phyloP scores from a whole-genome alignment of 2,797 vertebrate species.

The Nannoperca australis region DNA sequence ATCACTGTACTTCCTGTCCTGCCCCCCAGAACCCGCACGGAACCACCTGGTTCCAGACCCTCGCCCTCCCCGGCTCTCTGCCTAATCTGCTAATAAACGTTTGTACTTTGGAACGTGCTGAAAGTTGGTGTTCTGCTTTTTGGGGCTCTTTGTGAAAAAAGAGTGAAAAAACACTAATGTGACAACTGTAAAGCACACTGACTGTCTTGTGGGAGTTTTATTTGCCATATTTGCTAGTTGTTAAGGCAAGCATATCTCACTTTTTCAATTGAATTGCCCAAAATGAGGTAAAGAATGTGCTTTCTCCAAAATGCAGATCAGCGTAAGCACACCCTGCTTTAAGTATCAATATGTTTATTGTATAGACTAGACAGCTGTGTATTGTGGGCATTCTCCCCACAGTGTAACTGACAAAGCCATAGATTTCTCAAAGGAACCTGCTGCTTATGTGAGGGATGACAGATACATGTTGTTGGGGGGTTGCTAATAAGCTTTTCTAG shows the following conservation, averaged over 20 bases:
- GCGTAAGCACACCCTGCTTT: conserved; percentile 3
- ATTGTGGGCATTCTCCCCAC: conserved; percentile 87
- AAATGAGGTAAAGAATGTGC: conserved; percentile 24
- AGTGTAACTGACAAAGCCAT: conserved; percentile 90
- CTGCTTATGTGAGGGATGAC: conserved; percentile 88
- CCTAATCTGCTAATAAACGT: too few relatives aligned
- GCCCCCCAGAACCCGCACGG: too few relatives aligned
- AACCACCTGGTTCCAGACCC: too few relatives aligned
- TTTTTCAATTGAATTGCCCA: conserved; percentile 22
- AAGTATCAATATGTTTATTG: conserved; percentile 60
- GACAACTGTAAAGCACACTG: neutral
- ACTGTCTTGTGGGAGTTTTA: neutral
- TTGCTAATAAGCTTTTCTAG: conserved; percentile 87
- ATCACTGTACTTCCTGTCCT: too few relatives aligned
- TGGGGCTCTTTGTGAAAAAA: too few relatives aligned
- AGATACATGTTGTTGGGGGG: conserved; percentile 79
- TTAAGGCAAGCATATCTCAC: conserved; percentile 6
- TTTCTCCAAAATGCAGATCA: conserved; percentile 39
- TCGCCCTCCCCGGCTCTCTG: too few relatives aligned
- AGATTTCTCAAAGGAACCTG: conserved; percentile 90
- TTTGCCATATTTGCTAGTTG: conserved; percentile 5
- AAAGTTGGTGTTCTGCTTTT: too few relatives aligned
- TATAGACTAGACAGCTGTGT: conserved; percentile 51
- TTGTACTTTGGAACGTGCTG: too few relatives aligned
- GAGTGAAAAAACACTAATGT: too few relatives aligned